Conservation (phyloP, 2,888 invertebrate genomes). For the Cotesia congregata region DNA sequence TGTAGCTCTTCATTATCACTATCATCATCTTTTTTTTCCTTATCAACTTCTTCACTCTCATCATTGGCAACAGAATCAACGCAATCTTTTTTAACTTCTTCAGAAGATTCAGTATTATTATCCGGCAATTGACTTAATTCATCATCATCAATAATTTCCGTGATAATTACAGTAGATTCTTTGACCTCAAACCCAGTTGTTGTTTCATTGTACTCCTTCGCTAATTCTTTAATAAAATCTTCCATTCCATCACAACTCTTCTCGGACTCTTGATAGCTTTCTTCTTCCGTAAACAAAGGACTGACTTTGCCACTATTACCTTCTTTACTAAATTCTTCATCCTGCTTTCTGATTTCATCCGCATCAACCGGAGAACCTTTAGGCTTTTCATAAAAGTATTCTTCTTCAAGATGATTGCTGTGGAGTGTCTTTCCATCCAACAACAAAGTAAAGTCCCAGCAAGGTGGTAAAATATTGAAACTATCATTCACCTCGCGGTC, state of each 20-base stretch:
- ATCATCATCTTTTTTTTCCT: background rate
- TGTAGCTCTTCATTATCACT: background rate
- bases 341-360: slow-evolving; percentile 29
- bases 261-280: background rate
- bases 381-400: background rate
- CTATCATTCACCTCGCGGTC: slow-evolving; percentile 24
- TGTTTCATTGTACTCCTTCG: background rate
- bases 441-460: slow-evolving; percentile 55
- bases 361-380: slow-evolving; percentile 11
- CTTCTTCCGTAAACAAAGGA: background rate
- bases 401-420: slow-evolving; percentile 42
- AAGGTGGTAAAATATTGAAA: slow-evolving; percentile 49
- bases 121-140: background rate
- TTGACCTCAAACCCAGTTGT: background rate
- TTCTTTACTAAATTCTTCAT: slow-evolving; percentile 36
- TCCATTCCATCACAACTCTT: slow-evolving; percentile 1
- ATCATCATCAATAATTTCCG: background rate
- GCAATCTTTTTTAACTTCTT: background rate
- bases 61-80: background rate
- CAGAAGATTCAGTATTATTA: background rate
- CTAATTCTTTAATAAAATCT: slow-evolving; percentile 5
- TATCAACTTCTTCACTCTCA: background rate
- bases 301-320: slow-evolving; percentile 2
- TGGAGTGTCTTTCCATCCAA: slow-evolving; percentile 50
- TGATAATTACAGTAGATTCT: background rate